Percentiles rank a stretch among this genome's conserved stretches.
Evolutionary conservation across 2,888 invertebrate species (phyloP).

Genomic region (Tenthredo distinguenda): DNA sequence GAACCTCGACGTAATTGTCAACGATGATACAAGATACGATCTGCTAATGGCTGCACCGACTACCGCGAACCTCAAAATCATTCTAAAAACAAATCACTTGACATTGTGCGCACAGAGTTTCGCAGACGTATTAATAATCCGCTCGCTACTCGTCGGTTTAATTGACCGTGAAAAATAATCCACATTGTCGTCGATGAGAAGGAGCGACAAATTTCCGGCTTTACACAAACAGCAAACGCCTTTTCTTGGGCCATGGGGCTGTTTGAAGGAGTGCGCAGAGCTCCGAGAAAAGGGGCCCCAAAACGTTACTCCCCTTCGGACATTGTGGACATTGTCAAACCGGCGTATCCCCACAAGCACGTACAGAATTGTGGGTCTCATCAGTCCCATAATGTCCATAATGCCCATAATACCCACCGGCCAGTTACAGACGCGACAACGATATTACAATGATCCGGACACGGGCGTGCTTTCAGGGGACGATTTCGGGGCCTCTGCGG

Average conservation of each 20-base stretch:
- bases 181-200: background rate
- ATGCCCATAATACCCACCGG: slow-evolving; percentile 58
- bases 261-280: slow-evolving; percentile 38
- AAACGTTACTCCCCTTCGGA: slow-evolving; percentile 64
- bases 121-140: slow-evolving; percentile 4
- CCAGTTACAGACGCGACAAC: slow-evolving; percentile 71
- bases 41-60: slow-evolving; percentile 39
- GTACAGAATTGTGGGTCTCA: slow-evolving; percentile 59
- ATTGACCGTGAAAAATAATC: background rate
- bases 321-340: slow-evolving; percentile 67
- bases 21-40: slow-evolving; percentile 45
- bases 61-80: background rate
- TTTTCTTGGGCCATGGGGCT: background rate
- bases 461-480: slow-evolving; percentile 25
- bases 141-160: background rate
- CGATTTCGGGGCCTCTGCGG: background rate
- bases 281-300: slow-evolving; percentile 55
- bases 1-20: slow-evolving; percentile 27
- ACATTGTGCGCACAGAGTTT: slow-evolving; percentile 14
- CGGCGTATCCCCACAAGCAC: slow-evolving; percentile 64
- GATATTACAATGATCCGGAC: slow-evolving; percentile 68
- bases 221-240: no score
- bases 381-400: slow-evolving; percentile 37
- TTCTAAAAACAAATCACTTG: slow-evolving; percentile 20
- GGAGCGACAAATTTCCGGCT: background rate